Evolutionary conservation across 2,888 invertebrate genomes (phyloP), one percentile per base, ranked within the genome.

Genomic region (Bhutanitis thaidina): DNA sequence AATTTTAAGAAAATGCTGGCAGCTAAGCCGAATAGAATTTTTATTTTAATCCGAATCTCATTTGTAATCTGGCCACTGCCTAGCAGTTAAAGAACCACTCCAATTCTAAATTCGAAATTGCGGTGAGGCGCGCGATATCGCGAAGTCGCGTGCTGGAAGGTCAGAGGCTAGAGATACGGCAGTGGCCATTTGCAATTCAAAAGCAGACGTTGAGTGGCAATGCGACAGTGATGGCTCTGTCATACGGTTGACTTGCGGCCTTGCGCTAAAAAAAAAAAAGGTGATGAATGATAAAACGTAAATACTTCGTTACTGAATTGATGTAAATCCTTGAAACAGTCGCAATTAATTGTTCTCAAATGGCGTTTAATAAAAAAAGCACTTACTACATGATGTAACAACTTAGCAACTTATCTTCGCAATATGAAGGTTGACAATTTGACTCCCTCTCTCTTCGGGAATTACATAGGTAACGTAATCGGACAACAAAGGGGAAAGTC

Each of bases 91-190:
- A 53, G 60, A 57, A 56, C 48, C 50, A 47, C 54, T 58, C 46
- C 39, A 58, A 54, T 52, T 56, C 60, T 59, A 58, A 67, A 65
- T 66, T 62, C 53, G 55, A 65, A 63, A 60, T 61, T 52, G 63
- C 57, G 60, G 64, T 49, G 60, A 63, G 52, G 58, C 54, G 57
- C 59, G 72, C 68, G 71, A 75, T 74, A 74, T 73, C 74, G 62
- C 71, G 58, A 54, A 60, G 57, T 74, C 64, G 74, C 74, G 74
- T 74, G 77, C 57, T 43, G 58, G 61, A 71, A 71, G 73, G 71
- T 66, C 66, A 66, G 46, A 64, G 68, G 62, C 67, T 66, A 68
- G 46, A 57, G 54, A 57, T 58, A 56, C 48, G 51, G 48, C 39
- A 48, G 54, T 57, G 55, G 58, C 59, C 61, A 72, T 75, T 74